These are phyloP conservation scores for Acleris sparsana DNA, from an alignment of 2,888 invertebrate species.

Conservation along the genomic window DNA sequence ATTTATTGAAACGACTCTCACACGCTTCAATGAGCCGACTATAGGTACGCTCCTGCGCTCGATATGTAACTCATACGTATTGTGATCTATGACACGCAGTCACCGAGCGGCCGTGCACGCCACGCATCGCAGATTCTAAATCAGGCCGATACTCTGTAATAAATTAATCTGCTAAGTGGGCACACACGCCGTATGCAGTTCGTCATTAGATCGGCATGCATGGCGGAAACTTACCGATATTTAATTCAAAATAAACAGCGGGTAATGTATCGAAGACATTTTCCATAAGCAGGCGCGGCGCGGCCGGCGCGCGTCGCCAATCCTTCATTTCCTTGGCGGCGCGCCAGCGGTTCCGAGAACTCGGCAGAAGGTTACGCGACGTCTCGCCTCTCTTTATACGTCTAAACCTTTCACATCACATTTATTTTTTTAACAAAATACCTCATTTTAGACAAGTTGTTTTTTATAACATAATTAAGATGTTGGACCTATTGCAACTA, in stretches of 20 bases:
- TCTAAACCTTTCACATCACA: slow-evolving; percentile 74
- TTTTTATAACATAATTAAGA: slow-evolving; percentile 8
- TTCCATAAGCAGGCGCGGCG: slow-evolving; percentile 75
- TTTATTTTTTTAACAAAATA: slow-evolving; percentile 53
- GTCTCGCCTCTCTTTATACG: slow-evolving; percentile 80
- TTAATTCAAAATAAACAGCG: slow-evolving; percentile 64
- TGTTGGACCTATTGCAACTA: background rate
- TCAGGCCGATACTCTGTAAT: slow-evolving; percentile 28
- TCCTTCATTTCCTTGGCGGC: slow-evolving; percentile 73
- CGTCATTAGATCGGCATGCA: slow-evolving; percentile 25
- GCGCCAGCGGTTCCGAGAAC: slow-evolving; percentile 80
- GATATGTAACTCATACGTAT: slow-evolving; percentile 68
- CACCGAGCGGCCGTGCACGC: slow-evolving; percentile 52
- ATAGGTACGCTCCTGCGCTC: slow-evolving; percentile 52
- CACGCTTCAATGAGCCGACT: slow-evolving; percentile 65
- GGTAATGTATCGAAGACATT: slow-evolving; percentile 55
- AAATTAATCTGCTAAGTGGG: slow-evolving; percentile 20
- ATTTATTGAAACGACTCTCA: slow-evolving; percentile 72
- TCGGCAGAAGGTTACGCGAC: slow-evolving; percentile 79
- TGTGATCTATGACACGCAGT: slow-evolving; percentile 65
- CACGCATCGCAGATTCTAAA: slow-evolving; percentile 58
- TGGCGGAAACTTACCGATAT: slow-evolving; percentile 49
- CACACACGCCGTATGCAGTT: slow-evolving; percentile 17
- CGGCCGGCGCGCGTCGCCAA: slow-evolving; percentile 70
- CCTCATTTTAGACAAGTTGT: background rate